Conservation (phyloP, 2,888 invertebrate species). For the Synergus gifuensis region DNA sequence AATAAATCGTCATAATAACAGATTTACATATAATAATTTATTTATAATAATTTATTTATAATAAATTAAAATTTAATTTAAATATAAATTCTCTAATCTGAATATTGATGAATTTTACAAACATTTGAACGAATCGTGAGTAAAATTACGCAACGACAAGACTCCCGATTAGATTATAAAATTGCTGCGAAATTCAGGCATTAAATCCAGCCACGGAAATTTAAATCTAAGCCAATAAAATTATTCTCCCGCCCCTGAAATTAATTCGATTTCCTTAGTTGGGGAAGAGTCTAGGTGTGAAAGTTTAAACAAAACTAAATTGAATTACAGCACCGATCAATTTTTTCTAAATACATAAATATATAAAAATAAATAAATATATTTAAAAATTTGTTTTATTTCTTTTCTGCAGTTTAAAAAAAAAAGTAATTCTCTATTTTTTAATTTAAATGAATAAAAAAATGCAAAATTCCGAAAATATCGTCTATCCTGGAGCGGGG, state of each 20-base stretch:
- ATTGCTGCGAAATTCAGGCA: constrained; percentile 2
- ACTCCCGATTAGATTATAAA: constrained; percentile 14
- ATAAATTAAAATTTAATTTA: neutral
- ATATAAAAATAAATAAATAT: no score
- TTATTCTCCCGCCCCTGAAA: neutral
- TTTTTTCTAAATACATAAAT: neutral
- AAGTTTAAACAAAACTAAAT: neutral
- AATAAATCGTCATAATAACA: neutral
- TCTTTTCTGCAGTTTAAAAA: no score
- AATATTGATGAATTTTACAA: constrained; percentile 8
- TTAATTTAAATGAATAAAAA: no score
- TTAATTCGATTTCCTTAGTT: constrained; percentile 19
- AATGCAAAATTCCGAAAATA: neutral
- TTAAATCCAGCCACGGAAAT: constrained; percentile 5
- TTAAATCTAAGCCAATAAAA: constrained; percentile 16
- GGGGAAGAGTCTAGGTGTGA: neutral
- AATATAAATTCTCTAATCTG: neutral
- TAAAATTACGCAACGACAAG: constrained; percentile 19
- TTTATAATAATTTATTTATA: neutral
- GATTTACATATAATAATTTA: no score
- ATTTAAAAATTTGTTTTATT: no score
- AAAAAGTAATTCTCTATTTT: no score
- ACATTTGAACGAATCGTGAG: constrained; percentile 24
- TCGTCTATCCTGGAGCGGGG: neutral
- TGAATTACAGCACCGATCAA: neutral